A percentile compares a stretch with the other conserved stretches of the same genome.
phyloP scores from a whole-genome alignment of 2,888 invertebrate genomes.

The Teleogryllus oceanicus region DNA sequence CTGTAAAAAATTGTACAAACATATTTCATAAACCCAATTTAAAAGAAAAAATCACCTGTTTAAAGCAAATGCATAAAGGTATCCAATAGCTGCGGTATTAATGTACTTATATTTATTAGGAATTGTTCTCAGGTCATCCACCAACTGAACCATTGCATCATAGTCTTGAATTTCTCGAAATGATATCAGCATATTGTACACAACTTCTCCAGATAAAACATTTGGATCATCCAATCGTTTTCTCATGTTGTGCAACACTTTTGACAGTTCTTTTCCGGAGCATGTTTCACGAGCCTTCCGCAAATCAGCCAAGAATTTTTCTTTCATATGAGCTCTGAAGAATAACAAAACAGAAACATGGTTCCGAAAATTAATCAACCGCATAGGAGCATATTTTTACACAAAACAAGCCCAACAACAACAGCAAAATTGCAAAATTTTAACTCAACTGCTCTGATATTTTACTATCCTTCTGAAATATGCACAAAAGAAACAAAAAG shows the following conservation, averaged over 20 bases:
- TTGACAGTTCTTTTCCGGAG: slow-evolving; percentile 75
- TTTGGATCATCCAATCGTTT: slow-evolving; percentile 94
- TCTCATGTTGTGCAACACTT: slow-evolving; percentile 83
- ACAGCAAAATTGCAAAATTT: no score
- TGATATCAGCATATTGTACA: slow-evolving; percentile 89
- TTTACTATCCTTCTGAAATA: no score
- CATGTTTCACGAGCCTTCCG: slow-evolving; percentile 86
- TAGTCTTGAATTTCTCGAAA: slow-evolving; percentile 91
- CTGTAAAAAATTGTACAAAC: slow-evolving; percentile 24
- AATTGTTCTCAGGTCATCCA: slow-evolving; percentile 87
- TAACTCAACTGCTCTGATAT: no score
- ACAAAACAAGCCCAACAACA: no score
- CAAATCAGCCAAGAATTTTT: slow-evolving; percentile 92
- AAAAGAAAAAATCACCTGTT: slow-evolving; percentile 61
- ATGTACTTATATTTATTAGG: slow-evolving; percentile 85
- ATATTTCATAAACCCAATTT: not conserved
- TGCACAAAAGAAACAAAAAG: no score
- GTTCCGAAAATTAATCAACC: no score
- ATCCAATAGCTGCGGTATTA: slow-evolving; percentile 85
- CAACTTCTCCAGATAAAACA: slow-evolving; percentile 91
- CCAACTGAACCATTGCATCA: slow-evolving; percentile 94
- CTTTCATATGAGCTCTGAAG: slow-evolving; percentile 88
- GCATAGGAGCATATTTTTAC: slow-evolving; percentile 21
- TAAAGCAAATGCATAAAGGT: slow-evolving; percentile 93
- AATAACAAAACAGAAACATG: not conserved